Evolutionary conservation across 2,888 invertebrate species (phyloP).

Genomic region (Metalampra italica): DNA sequence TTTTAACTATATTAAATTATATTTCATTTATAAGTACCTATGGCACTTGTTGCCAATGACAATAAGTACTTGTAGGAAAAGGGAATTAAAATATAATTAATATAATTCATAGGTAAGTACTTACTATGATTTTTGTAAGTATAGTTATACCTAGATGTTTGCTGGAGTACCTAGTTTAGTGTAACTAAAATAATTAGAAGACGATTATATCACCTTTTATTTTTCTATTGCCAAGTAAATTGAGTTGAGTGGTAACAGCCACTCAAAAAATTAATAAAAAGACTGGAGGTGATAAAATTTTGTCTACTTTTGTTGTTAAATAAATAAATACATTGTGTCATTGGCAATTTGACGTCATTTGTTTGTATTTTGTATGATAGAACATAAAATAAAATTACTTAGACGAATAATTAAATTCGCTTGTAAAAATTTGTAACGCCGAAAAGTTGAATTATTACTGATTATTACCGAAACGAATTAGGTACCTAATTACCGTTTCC

Average conservation of each 20-base stretch:
- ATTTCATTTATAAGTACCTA: not conserved
- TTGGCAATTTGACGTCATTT: conserved; percentile 49
- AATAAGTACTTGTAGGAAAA: conserved; percentile 33
- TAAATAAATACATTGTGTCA: conserved; percentile 28
- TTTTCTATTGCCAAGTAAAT: not conserved
- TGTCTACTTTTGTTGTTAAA: not conserved
- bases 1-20: no score
- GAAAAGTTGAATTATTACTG: conserved; percentile 44
- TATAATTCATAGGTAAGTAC: no score
- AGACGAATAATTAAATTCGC: conserved; percentile 11
- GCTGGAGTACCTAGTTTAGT: not conserved
- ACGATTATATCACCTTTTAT: not conserved
- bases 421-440: conserved; percentile 20
- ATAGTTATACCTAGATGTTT: not conserved
- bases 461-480: no score
- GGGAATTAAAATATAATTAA: conserved; percentile 14
- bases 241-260: not conserved
- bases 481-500: no score
- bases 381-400: conserved; percentile 1
- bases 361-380: conserved; percentile 12
- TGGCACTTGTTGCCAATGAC: conserved; percentile 58
- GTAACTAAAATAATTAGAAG: not conserved
- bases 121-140: conserved; percentile 10
- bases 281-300: not conserved
- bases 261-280: not conserved